Base-by-base conservation (phyloP, 1,140 invertebrate species). In the Brachionus plicatilis region DNA sequence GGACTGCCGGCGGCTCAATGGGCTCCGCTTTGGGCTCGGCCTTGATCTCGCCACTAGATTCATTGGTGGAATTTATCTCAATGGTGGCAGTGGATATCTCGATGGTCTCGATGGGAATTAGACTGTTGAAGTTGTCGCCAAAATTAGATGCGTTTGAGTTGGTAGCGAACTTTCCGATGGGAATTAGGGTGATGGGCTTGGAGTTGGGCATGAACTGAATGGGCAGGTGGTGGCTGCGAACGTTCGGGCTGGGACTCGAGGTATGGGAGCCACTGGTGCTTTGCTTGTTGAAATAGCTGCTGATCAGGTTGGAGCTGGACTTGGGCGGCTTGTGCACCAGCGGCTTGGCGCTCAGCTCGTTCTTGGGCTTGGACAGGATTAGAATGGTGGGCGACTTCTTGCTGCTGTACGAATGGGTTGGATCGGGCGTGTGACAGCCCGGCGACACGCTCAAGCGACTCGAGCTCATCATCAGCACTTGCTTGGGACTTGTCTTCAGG, bases 31-130 rank as follows among this genome's bases (percentile, higher is more conserved):
- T 29, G 17, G 3, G 2, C 20, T 68, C 65, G 33, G 12, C 3
- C 6, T 33, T 68, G 20, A 68, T 5, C 8, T 72, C 68, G 2
- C 0, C 33, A 72, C 8, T 20, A 4, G 68, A 9, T 11, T 76
- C 72, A 12, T 76, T 37, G 4, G 72, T 76, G 1, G 72, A 76
- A 76, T 76, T 76, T 47, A 76, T 76, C 41, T 76, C 72, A 76
- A 76, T 76, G 47, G 72, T 76, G 7, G 72, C 72, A 14, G 72
- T 76, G 1, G 72, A 76, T 11, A 76, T 76, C 45, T 76, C 72
- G 14, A 76, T 76, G 3, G 72, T 76, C 24, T 76, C 72, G 17
- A 76, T 76, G 17, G 72, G 72, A 29, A 76, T 76, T 17, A 76
- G 20, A 24, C 20, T 37, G 33, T 76, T 50, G 33, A 76, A 47